Evolutionary conservation across 2,113 vertebrate species (phyloP).

Genomic region (Peromyscus leucopus): DNA sequence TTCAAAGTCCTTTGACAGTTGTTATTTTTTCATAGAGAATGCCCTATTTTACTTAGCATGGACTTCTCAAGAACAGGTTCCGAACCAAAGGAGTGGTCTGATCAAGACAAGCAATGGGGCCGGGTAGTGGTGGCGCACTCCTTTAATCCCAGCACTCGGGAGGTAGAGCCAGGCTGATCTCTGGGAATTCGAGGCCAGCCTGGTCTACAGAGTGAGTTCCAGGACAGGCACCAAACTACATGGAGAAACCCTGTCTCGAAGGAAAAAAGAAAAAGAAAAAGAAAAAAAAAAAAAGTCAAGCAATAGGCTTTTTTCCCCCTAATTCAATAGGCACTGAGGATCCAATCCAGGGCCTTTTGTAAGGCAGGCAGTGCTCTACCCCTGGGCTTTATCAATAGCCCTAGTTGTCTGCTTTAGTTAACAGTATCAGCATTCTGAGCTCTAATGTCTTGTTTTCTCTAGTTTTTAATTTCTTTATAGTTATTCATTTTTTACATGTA

Average conservation of each 20-base stretch:
- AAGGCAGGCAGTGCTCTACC: background rate
- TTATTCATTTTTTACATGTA: background rate
- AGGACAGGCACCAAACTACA: too few species aligned
- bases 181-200: too few species aligned
- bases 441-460: background rate
- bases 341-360: background rate
- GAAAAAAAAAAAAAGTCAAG: too few species aligned
- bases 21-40: conserved; percentile 6
- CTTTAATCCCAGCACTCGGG: too few species aligned
- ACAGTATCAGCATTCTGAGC: background rate
- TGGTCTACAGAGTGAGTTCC: too few species aligned
- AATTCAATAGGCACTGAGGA: background rate
- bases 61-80: background rate
- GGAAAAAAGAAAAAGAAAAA: too few species aligned
- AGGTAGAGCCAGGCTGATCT: too few species aligned
- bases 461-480: background rate
- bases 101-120: background rate
- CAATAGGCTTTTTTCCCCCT: too few species aligned
- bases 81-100: conserved; percentile 30
- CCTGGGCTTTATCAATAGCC: background rate
- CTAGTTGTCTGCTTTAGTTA: background rate
- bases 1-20: conserved; percentile 36
- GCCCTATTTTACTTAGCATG: background rate
- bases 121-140: too few species aligned
- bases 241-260: too few species aligned